phyloP scores from a whole-genome alignment of 2,888 invertebrate species.

The Miltochrista miniata region DNA sequence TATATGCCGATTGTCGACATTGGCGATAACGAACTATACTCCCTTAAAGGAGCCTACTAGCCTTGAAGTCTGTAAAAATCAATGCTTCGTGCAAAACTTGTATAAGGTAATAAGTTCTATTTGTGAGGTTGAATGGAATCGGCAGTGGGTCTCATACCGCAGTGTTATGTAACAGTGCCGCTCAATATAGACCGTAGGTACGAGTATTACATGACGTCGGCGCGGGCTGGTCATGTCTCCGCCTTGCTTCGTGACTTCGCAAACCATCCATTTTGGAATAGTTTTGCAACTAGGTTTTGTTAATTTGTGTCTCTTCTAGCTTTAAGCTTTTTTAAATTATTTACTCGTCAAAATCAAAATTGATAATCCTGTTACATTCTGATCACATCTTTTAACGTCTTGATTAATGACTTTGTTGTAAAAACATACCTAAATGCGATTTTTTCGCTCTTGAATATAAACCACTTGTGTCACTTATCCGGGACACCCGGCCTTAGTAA shows the following conservation, averaged over 20 bases:
- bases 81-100: conserved; percentile 27
- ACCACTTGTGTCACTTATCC: too few relatives aligned
- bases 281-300: conserved; percentile 22
- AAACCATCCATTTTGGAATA: conserved; percentile 51
- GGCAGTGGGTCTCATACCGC: conserved; percentile 65
- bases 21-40: too few relatives aligned
- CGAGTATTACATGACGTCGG: conserved; percentile 47
- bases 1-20: too few relatives aligned
- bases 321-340: too few relatives aligned
- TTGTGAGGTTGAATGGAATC: conserved; percentile 51
- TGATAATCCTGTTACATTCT: too few relatives aligned
- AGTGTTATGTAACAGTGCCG: conserved; percentile 73
- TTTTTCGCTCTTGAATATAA: too few relatives aligned
- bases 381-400: too few relatives aligned
- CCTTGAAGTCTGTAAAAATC: conserved; percentile 3
- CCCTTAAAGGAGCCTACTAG: neutral
- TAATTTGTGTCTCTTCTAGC: neutral
- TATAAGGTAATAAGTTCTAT: conserved; percentile 37
- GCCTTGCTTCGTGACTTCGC: conserved; percentile 40
- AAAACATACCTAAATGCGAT: too few relatives aligned
- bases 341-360: too few relatives aligned
- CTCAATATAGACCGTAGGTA: conserved; percentile 66
- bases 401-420: too few relatives aligned
- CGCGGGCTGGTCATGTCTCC: conserved; percentile 49
- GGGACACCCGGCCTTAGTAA: too few relatives aligned